A percentile compares a stretch with the other conserved stretches of the same genome.
These are phyloP conservation scores for Drosophila carrolli DNA, from an alignment of 1,140 invertebrate genomes.

Conservation along the genomic window DNA sequence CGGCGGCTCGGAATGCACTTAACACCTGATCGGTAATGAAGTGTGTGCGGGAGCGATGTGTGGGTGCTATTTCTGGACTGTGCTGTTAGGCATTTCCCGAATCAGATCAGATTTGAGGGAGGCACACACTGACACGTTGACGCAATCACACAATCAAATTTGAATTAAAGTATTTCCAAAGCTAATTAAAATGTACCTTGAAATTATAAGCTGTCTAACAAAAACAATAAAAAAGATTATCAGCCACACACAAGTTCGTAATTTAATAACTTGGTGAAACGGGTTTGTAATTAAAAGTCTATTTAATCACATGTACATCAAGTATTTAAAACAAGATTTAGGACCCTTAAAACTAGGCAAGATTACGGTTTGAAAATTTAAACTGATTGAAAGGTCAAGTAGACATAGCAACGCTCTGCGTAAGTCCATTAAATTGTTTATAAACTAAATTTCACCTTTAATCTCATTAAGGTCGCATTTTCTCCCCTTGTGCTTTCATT, in stretches of 20 bases:
- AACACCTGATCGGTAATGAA: conserved; percentile 75
- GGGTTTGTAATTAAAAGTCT: too few relatives aligned
- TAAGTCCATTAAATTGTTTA: too few relatives aligned
- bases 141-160: neutral
- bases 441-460: too few relatives aligned
- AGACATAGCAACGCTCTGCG: too few relatives aligned
- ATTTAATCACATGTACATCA: too few relatives aligned
- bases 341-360: too few relatives aligned
- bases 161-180: neutral
- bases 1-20: conserved; percentile 54
- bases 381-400: too few relatives aligned
- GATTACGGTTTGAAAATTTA: too few relatives aligned
- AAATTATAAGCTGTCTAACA: neutral
- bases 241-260: neutral
- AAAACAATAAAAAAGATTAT: neutral
- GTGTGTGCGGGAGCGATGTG: conserved; percentile 27
- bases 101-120: neutral
- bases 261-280: too few relatives aligned
- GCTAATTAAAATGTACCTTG: neutral
- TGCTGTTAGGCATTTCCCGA: conserved; percentile 22
- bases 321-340: too few relatives aligned
- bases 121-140: neutral
- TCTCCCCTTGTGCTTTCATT: too few relatives aligned
- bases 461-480: too few relatives aligned
- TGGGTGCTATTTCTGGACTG: conserved; percentile 17